Conservation (phyloP, 2,888 invertebrate genomes). For the Ornithoptera priamus region DNA sequence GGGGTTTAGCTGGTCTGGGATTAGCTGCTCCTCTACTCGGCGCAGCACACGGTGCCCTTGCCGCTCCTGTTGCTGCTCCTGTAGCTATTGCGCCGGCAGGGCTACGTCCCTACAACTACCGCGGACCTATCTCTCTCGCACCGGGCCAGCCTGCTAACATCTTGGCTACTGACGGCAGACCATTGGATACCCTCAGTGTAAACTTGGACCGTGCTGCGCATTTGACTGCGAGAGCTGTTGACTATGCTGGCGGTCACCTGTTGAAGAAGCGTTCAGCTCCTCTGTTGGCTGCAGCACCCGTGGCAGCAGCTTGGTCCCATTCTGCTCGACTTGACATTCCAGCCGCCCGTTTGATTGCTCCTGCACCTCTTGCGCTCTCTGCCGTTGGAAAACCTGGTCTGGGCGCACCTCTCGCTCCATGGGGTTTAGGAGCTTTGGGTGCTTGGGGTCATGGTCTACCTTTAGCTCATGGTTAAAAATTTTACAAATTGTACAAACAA, state of each 20-base stretch:
- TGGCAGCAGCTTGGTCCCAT: slow-evolving; percentile 41
- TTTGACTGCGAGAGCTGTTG: slow-evolving; percentile 61
- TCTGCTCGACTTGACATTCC: slow-evolving; percentile 33
- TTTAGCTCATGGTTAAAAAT: slow-evolving; percentile 52
- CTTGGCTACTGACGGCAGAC: slow-evolving; percentile 69
- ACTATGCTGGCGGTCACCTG: slow-evolving; percentile 50
- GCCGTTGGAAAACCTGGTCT: slow-evolving; percentile 45
- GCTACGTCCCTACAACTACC: slow-evolving; percentile 64
- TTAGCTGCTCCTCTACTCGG: slow-evolving; percentile 49
- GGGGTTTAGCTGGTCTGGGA: slow-evolving; percentile 38
- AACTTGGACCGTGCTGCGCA: slow-evolving; percentile 71
- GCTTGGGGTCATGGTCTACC: slow-evolving; percentile 39
- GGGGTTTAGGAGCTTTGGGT: slow-evolving; percentile 38
- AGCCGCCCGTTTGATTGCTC: slow-evolving; percentile 41
- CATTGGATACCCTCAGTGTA: slow-evolving; percentile 71
- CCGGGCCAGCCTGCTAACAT: slow-evolving; percentile 72
- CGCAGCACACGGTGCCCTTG: slow-evolving; percentile 41
- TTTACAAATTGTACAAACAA: slow-evolving; percentile 23
- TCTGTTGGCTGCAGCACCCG: slow-evolving; percentile 46
- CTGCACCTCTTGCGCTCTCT: slow-evolving; percentile 40
- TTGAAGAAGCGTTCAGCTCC: slow-evolving; percentile 66
- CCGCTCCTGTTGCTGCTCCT: slow-evolving; percentile 41
- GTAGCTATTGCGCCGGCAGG: slow-evolving; percentile 44
- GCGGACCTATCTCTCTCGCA: slow-evolving; percentile 68
- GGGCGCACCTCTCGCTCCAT: slow-evolving; percentile 38